phyloP scores from a whole-genome alignment of 2,113 vertebrate genomes.

The Paramisgurnus dabryanus region DNA sequence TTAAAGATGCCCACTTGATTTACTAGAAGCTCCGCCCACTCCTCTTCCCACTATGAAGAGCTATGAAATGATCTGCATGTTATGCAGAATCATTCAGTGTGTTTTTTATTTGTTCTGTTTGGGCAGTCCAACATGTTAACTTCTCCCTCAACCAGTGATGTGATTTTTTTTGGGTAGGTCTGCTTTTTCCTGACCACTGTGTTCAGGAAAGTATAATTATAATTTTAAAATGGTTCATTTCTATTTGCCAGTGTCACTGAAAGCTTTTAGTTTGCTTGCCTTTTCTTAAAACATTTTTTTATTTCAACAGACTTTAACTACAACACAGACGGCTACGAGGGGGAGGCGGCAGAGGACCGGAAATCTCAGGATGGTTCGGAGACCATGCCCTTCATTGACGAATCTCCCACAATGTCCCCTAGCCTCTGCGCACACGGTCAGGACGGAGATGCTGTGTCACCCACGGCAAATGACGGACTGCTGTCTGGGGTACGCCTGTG shows the following conservation, averaged over 20 bases:
- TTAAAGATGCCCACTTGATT: constrained; percentile 27
- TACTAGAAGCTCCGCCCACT: not conserved
- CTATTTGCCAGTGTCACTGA: too few species aligned
- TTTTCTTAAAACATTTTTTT: not conserved
- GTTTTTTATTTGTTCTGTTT: not conserved
- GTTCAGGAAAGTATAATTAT: too few species aligned
- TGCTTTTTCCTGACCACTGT: not conserved
- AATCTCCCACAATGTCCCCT: constrained; percentile 97
- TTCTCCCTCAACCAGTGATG: not conserved
- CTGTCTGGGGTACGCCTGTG: constrained; percentile 81
- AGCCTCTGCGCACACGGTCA: constrained; percentile 87
- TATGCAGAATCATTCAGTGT: too few species aligned
- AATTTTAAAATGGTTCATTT: too few species aligned
- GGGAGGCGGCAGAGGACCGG: constrained; percentile 88
- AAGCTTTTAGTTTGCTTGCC: too few species aligned
- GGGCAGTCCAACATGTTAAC: not conserved
- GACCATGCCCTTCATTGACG: constrained; percentile 96
- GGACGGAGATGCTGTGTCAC: constrained; percentile 79
- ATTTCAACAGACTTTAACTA: constrained; percentile 91
- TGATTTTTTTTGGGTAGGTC: not conserved
- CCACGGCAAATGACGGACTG: constrained; percentile 82
- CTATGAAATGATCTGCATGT: too few species aligned
- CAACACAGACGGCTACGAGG: constrained; percentile 93
- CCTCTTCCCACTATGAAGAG: not conserved
- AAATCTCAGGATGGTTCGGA: constrained; percentile 93